Evolutionary conservation across 2,797 vertebrate species (phyloP).

Genomic region (Lacerta bilineata): DNA sequence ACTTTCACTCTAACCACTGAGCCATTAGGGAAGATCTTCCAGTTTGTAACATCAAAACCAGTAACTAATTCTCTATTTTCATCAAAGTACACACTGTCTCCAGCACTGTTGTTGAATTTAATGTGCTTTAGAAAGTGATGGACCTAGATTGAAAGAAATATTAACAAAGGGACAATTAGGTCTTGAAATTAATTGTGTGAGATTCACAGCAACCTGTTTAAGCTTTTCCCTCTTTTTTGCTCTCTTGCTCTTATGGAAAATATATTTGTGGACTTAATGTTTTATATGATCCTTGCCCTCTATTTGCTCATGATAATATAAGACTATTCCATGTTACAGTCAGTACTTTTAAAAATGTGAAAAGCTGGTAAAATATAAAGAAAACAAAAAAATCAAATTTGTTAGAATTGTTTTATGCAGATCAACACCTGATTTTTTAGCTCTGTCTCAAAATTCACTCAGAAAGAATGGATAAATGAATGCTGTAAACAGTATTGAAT

Average conservation of each 20-base stretch:
- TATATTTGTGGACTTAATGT: too few species aligned
- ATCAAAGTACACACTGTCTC: neutral
- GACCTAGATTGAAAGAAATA: neutral
- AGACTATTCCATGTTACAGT: too few species aligned
- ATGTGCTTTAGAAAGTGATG: neutral
- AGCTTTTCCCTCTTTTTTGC: too few species aligned
- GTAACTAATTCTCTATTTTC: slow-evolving; percentile 3
- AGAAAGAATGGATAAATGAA: too few species aligned
- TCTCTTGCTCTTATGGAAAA: too few species aligned
- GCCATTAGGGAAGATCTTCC: slow-evolving; percentile 9
- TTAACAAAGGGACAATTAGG: neutral
- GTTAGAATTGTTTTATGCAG: too few species aligned
- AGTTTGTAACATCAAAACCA: slow-evolving; percentile 23
- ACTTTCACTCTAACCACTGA: slow-evolving; percentile 13
- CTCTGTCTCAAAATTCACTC: too few species aligned
- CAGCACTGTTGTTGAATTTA: slow-evolving; percentile 14
- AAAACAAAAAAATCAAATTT: too few species aligned
- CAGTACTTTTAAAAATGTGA: neutral
- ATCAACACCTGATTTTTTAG: too few species aligned
- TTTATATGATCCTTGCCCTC: neutral
- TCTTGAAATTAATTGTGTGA: neutral
- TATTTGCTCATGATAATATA: neutral
- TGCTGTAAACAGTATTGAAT: neutral
- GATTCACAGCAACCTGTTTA: too few species aligned
- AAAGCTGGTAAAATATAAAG: neutral